Evolutionary conservation across 2,888 invertebrate genomes (phyloP).

Genomic region (Leucophora obtusa): DNA sequence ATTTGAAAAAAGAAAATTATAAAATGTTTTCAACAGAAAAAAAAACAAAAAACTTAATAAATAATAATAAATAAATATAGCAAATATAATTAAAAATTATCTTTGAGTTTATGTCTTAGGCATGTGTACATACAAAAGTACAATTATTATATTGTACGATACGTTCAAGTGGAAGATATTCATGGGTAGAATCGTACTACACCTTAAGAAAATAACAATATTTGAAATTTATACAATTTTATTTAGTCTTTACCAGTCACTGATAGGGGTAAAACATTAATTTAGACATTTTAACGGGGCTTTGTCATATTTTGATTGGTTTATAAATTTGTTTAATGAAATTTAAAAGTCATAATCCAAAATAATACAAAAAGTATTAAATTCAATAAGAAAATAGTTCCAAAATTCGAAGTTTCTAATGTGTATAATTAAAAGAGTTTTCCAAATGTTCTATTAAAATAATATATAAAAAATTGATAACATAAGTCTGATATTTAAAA

Average conservation of each 20-base stretch:
- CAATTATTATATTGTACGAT: neutral
- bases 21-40: neutral
- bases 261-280: conserved; percentile 31
- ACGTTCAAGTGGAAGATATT: conserved; percentile 4
- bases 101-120: conserved; percentile 4
- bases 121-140: conserved; percentile 4
- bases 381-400: neutral
- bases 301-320: neutral
- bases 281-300: neutral
- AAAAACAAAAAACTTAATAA: conserved; percentile 5
- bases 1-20: no score
- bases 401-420: neutral
- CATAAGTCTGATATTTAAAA: conserved; percentile 1
- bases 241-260: conserved; percentile 32
- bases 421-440: conserved; percentile 25
- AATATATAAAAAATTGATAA: conserved; percentile 5
- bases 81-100: conserved; percentile 44
- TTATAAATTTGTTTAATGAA: no score
- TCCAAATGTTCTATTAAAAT: conserved; percentile 31
- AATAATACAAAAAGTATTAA: neutral
- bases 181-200: conserved; percentile 9
- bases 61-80: conserved; percentile 30
- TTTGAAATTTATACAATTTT: conserved; percentile 20
- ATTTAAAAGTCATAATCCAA: no score
- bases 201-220: conserved; percentile 26